phyloP scores from a whole-genome alignment of 2,113 vertebrate genomes.

The Pogonocichla stellata region DNA sequence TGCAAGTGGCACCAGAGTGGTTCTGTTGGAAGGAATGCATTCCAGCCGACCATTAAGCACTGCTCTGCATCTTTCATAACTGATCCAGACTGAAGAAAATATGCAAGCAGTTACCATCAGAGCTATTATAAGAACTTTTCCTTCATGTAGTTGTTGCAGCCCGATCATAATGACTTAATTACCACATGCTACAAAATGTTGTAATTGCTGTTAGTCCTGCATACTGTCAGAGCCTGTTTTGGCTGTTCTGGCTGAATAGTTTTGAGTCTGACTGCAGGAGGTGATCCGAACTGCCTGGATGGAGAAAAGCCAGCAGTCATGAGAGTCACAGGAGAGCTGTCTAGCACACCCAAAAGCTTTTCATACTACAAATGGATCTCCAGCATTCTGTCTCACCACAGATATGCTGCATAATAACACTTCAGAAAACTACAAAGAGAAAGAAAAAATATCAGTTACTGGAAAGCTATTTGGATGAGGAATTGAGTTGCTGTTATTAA shows the following conservation, averaged over 20 bases:
- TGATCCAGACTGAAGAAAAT: neutral
- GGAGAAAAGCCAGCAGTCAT: neutral
- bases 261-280: neutral
- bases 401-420: neutral
- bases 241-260: neutral
- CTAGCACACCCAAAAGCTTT: neutral
- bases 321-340: neutral
- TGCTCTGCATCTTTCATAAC: neutral
- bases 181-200: neutral
- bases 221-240: neutral
- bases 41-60: neutral
- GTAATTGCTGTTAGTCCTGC: neutral
- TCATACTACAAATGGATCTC: neutral
- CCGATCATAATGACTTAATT: conserved; percentile 24
- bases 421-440: neutral
- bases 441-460: neutral
- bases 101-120: neutral
- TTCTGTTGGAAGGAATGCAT: neutral
- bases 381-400: neutral
- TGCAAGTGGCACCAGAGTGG: neutral
- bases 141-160: neutral
- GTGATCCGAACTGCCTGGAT: neutral
- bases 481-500: neutral
- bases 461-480: neutral
- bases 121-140: neutral